Base-by-base conservation (phyloP, 1,140 invertebrate genomes). In the Drosophila paulistorum region DNA sequence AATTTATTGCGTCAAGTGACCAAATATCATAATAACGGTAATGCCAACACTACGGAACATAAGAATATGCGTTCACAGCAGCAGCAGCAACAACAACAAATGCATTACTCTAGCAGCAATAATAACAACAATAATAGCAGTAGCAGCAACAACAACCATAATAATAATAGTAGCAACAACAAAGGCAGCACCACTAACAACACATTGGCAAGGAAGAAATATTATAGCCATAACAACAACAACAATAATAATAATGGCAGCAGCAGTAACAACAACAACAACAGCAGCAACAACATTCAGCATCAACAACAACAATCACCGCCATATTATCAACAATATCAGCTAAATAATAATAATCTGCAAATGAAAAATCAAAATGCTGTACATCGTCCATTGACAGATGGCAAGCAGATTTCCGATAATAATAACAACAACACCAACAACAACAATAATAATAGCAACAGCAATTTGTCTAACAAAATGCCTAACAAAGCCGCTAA, bases 341-440 rank as follows among this genome's bases (percentile, higher is more conserved):
- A 51, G 45, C 11, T 51, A 20, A 51, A 51, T 39, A 87, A 89
- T 57, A 90, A 90, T 30, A 90, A 78, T 68, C 35, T 64, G 33
- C 5, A 75, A 17, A 79, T 71, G 26, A 86, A 86, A 42, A 86
- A 86, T 71, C 78, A 86, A 71, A 86, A 86, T 39, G 65, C 79
- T n/a, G 42, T 59, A 7, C 65, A 75, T 1, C 67, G 68, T 14
- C 55, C 58, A 58, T 30, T 76, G 7, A 54, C 57, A 3, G 70
- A 72, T 57, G 42, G 67, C 68, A 82, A 79, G 33, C n/a, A 39
- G 11, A 39, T 55, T 3, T 77, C 37, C 37, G 70, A 68, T 48
- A 76, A 37, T 42, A 84, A 74, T 51, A 89, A 66, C 35, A 82
- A 71, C 54, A 81, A 39, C 20, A 70, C 30, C 1, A 70, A 33